A percentile compares a stretch with the other conserved stretches of the same genome.
These are phyloP conservation scores for Mobula hypostoma DNA, from an alignment of 2,113 vertebrate species.

Conservation along the genomic window DNA sequence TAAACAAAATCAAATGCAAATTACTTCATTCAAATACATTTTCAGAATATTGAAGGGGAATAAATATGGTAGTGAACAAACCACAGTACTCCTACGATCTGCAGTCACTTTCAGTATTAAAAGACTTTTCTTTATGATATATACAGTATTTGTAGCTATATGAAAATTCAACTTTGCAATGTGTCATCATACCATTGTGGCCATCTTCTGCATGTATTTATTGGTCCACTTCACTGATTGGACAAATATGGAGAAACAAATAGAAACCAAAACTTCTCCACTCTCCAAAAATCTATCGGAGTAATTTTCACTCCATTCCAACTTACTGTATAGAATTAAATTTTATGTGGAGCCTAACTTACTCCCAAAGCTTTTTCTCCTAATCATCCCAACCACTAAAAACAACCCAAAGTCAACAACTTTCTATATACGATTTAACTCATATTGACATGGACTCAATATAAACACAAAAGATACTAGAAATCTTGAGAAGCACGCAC, in stretches of 20 bases:
- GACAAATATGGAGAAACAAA: slow-evolving; percentile 1
- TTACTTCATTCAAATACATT: slow-evolving; percentile 38
- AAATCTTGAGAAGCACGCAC: no score
- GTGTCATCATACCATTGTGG: background rate
- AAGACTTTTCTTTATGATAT: slow-evolving; percentile 18
- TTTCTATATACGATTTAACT: background rate
- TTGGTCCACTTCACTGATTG: background rate
- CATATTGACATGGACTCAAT: background rate
- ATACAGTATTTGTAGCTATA: slow-evolving; percentile 30
- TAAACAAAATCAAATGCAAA: slow-evolving; percentile 35
- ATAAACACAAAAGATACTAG: no score
- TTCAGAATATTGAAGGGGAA: slow-evolving; percentile 28
- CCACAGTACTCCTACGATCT: slow-evolving; percentile 32
- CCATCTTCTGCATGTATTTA: no score
- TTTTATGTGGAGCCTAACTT: background rate
- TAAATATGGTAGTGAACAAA: slow-evolving; percentile 35
- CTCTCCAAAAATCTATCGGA: background rate
- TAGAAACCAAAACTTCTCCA: background rate
- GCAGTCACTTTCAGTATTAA: slow-evolving; percentile 35
- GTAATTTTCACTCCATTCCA: background rate
- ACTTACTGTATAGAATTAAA: background rate
- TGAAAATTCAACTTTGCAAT: slow-evolving; percentile 34
- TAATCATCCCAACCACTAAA: background rate
- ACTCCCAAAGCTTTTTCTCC: no score
- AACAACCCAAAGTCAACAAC: background rate